Conservation (phyloP, 2,888 invertebrate species). For the Stenchaetothrips biformis region DNA sequence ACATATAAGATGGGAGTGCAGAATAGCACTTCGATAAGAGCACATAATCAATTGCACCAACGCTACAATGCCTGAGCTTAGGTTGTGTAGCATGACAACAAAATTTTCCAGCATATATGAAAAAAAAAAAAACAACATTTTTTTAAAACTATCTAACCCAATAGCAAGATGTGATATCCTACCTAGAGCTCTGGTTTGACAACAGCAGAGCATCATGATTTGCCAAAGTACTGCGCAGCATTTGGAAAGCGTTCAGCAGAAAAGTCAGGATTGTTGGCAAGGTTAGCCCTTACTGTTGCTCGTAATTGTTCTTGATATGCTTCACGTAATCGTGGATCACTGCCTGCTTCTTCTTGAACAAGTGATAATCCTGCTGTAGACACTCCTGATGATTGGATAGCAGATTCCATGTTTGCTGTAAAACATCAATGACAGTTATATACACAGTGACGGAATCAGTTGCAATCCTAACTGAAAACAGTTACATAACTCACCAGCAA, state of each 20-base stretch:
- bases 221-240: constrained; percentile 46
- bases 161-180: too few relatives aligned
- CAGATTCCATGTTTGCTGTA: constrained; percentile 46
- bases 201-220: constrained; percentile 2
- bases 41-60: background rate
- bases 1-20: constrained; percentile 21
- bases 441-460: background rate
- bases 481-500: constrained; percentile 38
- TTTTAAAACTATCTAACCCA: too few relatives aligned
- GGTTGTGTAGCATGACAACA: background rate
- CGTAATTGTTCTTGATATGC: constrained; percentile 53
- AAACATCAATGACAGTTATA: constrained; percentile 24
- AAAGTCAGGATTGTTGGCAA: constrained; percentile 50
- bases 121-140: too few relatives aligned
- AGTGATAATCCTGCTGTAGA: constrained; percentile 46
- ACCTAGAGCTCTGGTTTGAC: background rate
- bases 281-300: constrained; percentile 47
- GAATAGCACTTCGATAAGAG: background rate
- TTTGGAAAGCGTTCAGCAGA: constrained; percentile 48
- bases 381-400: constrained; percentile 52
- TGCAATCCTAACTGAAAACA: background rate
- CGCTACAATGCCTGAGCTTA: background rate
- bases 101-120: background rate
- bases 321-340: constrained; percentile 49
- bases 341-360: constrained; percentile 50